Conservation (phyloP, 2,113 vertebrate species). For the Orientallactaga bullata region DNA sequence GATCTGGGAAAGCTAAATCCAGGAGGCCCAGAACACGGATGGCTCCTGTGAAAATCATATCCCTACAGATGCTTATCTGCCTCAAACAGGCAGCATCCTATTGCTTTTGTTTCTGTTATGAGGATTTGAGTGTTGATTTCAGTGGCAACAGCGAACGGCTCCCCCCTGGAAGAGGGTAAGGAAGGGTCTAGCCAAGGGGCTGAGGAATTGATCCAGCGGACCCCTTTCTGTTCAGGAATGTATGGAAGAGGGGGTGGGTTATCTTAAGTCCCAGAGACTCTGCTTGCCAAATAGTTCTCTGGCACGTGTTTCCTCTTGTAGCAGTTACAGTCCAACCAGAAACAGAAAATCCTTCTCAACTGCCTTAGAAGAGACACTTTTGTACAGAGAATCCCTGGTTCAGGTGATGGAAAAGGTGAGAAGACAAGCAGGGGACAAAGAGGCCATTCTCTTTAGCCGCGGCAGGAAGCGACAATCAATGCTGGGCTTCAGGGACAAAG, state of each 20-base stretch:
- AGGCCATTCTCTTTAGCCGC: not conserved
- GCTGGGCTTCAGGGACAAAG: constrained; percentile 59
- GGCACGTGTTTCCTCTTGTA: not conserved
- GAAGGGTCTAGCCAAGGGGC: not conserved
- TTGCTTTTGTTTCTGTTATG: not conserved
- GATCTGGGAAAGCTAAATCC: not conserved
- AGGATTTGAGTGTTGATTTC: not conserved
- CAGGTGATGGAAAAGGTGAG: constrained; percentile 42
- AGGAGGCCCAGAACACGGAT: not conserved
- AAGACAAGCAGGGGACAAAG: constrained; percentile 50
- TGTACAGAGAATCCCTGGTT: not conserved
- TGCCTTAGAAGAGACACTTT: constrained; percentile 3
- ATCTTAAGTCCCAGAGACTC: not conserved
- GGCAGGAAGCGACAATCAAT: constrained; percentile 71
- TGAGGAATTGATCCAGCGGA: not conserved
- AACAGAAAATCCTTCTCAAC: not conserved
- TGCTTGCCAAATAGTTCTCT: constrained; percentile 20
- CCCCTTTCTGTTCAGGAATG: not conserved
- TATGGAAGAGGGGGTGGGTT: not conserved
- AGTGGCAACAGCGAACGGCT: not conserved
- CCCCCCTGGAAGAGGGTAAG: not conserved
- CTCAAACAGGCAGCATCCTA: not conserved
- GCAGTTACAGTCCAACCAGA: not conserved
- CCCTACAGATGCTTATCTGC: not conserved
- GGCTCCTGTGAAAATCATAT: not conserved